A percentile compares a stretch with the other conserved stretches of the same genome.
These are phyloP conservation scores for Meloidogyne exigua DNA, from an alignment of 1,140 invertebrate species.

Conservation along the genomic window DNA sequence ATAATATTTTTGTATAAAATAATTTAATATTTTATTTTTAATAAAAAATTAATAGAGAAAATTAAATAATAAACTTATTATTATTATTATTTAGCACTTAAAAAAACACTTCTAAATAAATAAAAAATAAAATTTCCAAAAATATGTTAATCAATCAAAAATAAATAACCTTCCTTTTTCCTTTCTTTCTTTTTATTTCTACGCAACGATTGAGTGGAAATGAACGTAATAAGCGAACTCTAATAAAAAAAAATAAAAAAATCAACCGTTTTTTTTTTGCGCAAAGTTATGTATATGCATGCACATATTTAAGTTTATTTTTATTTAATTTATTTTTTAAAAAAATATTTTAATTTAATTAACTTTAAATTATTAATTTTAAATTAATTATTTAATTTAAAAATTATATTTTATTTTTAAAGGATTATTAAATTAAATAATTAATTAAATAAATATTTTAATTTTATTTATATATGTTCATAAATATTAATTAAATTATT, in stretches of 20 bases:
- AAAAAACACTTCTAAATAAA: no score
- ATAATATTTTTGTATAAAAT: no score
- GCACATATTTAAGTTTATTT: neutral
- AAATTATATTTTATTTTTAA: neutral
- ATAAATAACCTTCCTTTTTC: no score
- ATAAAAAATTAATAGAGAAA: no score
- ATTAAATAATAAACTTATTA: no score
- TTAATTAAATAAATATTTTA: no score
- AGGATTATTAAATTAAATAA: no score
- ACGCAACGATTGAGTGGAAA: neutral
- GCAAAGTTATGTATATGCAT: neutral
- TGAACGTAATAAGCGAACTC: neutral
- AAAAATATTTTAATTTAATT: neutral
- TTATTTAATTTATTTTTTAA: neutral
- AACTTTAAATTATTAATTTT: neutral
- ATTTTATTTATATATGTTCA: no score
- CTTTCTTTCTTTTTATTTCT: neutral
- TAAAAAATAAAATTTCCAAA: neutral
- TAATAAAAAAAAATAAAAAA: neutral
- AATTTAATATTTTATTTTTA: no score
- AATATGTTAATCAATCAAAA: neutral
- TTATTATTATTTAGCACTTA: no score
- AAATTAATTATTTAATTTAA: neutral
- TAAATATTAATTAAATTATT: no score
- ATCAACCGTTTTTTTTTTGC: neutral